Evolutionary conservation across 2,888 invertebrate genomes (phyloP), one percentile per base, ranked within the genome.

Genomic region (Chesias legatella): DNA sequence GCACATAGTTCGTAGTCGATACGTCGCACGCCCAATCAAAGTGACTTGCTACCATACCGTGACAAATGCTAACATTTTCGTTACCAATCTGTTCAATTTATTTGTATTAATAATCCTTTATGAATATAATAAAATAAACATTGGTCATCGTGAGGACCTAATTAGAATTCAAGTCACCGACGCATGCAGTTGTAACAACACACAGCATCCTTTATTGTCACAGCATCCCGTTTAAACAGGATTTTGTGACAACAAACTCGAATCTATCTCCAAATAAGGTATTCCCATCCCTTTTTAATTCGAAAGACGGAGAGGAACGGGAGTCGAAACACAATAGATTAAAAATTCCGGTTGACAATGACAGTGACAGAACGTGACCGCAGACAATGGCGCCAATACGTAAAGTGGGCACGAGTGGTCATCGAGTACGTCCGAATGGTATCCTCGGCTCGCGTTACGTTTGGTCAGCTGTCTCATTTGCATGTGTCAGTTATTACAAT

Each of bases 181-280:
- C 64, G 70, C 79, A 78, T 73, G 78, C 71, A 85, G 84, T 83
- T 85, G 84, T 59, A 81, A 81, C 68, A 85, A 86, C 84, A 85
- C 53, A 28, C 84, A 86, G 86, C 82, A 82, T 84, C 82, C 78
- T 72, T 59, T 75, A 73, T 63, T 69, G 64, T 67, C 63, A 67
- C 63, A 58, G 13, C 57, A 61, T 68, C 67, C 66, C 64, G 63
- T 67, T 66, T 60, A 66, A 68, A 72, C 67, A 58, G 60, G 56
- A 59, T 48, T 33, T 40, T 40, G 43, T 10, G 26, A 42, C 10
- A 39, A 35, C 41, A 44, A 48, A 48, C 42, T 40, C 26, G 6
- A 33, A 21, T 13, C 39, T 33, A 41, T 48, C 48, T 50, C 50
- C 42, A 25, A 27, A 31, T 32, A 44, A 38, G 33, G 25, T 32